Conservation (phyloP, 2,888 invertebrate genomes). For the Noctua comes region DNA sequence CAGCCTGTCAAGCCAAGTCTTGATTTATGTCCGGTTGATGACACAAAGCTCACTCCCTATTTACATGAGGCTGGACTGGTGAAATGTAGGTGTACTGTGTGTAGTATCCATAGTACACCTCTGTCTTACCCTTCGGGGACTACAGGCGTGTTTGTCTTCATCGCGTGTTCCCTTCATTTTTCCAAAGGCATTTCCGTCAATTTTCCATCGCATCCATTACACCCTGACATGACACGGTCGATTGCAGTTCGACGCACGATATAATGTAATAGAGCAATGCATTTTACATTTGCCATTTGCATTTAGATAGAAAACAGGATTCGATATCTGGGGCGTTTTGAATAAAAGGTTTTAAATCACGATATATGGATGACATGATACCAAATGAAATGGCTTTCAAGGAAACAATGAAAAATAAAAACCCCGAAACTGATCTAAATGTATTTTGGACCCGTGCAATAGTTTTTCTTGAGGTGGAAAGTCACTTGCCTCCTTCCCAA, state of each 20-base stretch:
- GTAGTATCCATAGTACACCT: not conserved
- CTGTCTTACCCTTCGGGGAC: not conserved
- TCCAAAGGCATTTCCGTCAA: conserved; percentile 52
- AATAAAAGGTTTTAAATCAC: conserved; percentile 56
- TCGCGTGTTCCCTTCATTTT: conserved; percentile 59
- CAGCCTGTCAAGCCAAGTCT: not conserved
- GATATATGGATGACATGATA: conserved; percentile 39
- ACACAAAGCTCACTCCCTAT: not conserved
- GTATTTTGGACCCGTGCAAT: not conserved
- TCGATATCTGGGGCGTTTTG: conserved; percentile 55
- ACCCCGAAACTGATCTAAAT: not conserved
- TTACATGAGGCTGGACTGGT: too few species aligned
- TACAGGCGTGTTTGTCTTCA: not conserved
- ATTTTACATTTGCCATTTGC: conserved; percentile 71
- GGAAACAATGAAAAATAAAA: conserved; percentile 21
- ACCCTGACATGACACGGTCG: conserved; percentile 61
- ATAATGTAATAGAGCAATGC: conserved; percentile 59
- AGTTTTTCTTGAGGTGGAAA: too few species aligned
- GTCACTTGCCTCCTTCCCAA: too few species aligned
- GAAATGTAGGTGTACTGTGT: not conserved
- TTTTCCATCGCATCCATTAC: conserved; percentile 63
- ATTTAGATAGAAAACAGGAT: conserved; percentile 73
- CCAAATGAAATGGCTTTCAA: conserved; percentile 9
- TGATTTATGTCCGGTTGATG: not conserved
- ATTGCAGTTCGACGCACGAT: conserved; percentile 60